Base-by-base conservation (phyloP, 2,113 vertebrate genomes). In the Sylvietta virens region DNA sequence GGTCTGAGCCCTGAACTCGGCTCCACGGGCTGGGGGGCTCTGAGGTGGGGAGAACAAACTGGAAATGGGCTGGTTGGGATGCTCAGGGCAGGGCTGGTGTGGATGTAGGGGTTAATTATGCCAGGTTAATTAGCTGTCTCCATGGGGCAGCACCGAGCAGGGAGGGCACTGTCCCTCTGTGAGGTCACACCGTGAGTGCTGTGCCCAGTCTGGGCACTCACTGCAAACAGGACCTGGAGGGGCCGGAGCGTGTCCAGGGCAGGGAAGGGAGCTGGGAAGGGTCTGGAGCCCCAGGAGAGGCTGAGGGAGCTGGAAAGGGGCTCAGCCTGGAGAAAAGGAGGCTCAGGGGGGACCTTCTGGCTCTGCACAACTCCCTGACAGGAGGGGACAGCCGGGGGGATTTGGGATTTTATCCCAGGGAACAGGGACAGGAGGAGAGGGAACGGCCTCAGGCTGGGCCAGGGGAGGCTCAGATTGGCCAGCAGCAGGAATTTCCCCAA, bases 1-100 rank as follows among this genome's bases (percentile, higher is more conserved):
- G 73, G n/a, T 66, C 81, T 86, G 84, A 88, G 56, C 89, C 96
- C 87, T 91, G 93, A 78, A 12, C 92, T 58, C 87, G 24, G 61
- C 96, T 35, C 42, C 13, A 0, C 22, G 37, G 8, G 1, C 7
- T 81, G 91, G 73, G 42, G 65, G 8, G 71, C 47, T 45, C 56
- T 27, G 20, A 51, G 1, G 2, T 3, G 27, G 22, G 19, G 72
- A 26, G 58, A 31, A 4, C 31, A 26, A 53, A 11, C 76, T 73
- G 86, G 45, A 7, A 23, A 22, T 1, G 3, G 54, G 15, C 21
- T 18, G 18, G 58, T 9, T 88, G 26, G 14, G 86, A 26, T 45
- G 69, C 67, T 79, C 11, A 1, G 16, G 48, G 86, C 71, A 26
- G 86, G 66, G 64, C 76, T 45, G 42, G n/a, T 10, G 54, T n/a